These are phyloP conservation scores for Shargacucullia verbasci DNA, from an alignment of 2,888 invertebrate species.

Conservation along the genomic window DNA sequence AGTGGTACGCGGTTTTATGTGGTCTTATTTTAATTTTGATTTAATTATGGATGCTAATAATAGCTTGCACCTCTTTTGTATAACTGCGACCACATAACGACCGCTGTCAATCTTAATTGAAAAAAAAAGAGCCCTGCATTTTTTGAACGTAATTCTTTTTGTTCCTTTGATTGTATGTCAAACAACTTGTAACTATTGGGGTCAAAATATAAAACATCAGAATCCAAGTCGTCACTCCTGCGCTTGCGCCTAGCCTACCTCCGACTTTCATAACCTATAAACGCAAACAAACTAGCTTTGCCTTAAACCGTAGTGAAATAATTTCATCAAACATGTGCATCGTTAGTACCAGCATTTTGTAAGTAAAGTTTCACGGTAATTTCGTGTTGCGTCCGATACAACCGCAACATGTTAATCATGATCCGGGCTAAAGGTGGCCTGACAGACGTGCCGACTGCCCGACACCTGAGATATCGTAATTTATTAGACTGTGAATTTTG, in stretches of 20 bases:
- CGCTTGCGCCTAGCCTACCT: background rate
- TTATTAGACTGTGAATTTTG: slow-evolving; percentile 35
- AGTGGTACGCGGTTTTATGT: no score
- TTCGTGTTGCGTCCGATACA: slow-evolving; percentile 32
- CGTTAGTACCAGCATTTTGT: slow-evolving; percentile 41
- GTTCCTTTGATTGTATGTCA: no score
- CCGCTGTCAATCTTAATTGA: no score
- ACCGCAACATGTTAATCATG: slow-evolving; percentile 64
- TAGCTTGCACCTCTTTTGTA: background rate
- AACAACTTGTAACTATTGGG: no score
- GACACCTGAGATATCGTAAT: slow-evolving; percentile 46
- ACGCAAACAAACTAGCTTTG: background rate
- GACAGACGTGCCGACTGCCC: slow-evolving; percentile 57
- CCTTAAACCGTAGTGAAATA: slow-evolving; percentile 19
- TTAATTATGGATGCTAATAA: no score
- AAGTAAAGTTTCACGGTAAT: slow-evolving; percentile 43
- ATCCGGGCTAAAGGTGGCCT: slow-evolving; percentile 63
- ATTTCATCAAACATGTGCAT: slow-evolving; percentile 26
- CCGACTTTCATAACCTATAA: background rate
- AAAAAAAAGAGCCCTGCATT: no score
- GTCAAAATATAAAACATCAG: no score
- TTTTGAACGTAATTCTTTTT: no score
- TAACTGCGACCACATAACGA: background rate
- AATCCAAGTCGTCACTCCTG: no score
- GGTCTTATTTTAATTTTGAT: background rate